Conservation (phyloP, 1,140 invertebrate genomes). For the Parapsyche elsis region DNA sequence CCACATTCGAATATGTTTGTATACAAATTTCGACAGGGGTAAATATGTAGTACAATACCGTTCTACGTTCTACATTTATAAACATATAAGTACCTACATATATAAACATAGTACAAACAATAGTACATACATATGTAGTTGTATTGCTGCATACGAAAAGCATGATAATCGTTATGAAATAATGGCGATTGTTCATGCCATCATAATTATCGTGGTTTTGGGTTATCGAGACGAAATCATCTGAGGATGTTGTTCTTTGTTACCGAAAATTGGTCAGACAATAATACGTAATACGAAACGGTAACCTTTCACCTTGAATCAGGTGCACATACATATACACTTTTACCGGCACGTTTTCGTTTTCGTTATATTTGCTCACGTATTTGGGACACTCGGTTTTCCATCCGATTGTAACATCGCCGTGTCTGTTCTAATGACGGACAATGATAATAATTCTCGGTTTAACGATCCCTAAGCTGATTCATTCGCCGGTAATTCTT, state of each 20-base stretch:
- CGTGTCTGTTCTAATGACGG: no score
- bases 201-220: conserved; percentile 26
- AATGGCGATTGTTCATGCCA: conserved; percentile 24
- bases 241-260: conserved; percentile 1
- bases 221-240: conserved; percentile 27
- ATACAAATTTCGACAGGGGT: neutral
- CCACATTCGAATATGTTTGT: neutral
- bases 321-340: neutral
- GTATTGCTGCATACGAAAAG: neutral
- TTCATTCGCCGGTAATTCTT: no score
- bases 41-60: conserved; percentile 19
- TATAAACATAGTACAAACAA: neutral
- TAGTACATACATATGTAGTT: neutral
- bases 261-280: conserved; percentile 9
- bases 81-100: neutral
- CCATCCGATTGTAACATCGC: no score
- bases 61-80: conserved; percentile 4
- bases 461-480: no score
- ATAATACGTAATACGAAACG: neutral
- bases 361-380: neutral
- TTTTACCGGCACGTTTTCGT: neutral
- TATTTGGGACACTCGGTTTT: no score
- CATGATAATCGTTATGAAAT: conserved; percentile 34
- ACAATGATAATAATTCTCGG: no score
- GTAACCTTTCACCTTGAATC: conserved; percentile 31